Percentiles rank a stretch among this genome's conserved stretches.
phyloP scores from a whole-genome alignment of 2,888 invertebrate genomes.

The Scaptomyza polygonia region DNA sequence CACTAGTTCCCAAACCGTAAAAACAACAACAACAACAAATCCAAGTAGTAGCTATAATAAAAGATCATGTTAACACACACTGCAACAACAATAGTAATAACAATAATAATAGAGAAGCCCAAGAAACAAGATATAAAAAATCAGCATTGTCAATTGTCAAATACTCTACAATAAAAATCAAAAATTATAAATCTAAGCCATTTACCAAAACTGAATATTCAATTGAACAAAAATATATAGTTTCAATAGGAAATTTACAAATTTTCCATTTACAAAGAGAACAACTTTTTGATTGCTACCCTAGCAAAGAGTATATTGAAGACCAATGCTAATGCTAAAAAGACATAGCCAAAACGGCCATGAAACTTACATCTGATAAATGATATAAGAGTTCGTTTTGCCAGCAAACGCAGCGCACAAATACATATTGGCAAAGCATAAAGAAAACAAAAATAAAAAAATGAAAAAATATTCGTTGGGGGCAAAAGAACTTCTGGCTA shows the following conservation, averaged over 20 bases:
- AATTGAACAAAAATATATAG: too few relatives aligned
- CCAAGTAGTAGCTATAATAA: conserved; percentile 69
- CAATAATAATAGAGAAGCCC: conserved; percentile 32
- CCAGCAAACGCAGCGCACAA: conserved; percentile 51
- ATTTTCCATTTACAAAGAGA: too few relatives aligned
- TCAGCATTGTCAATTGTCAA: background rate
- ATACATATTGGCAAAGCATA: conserved; percentile 71
- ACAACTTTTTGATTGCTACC: background rate
- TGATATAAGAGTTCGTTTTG: conserved; percentile 69
- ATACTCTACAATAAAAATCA: conserved; percentile 33
- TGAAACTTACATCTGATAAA: conserved; percentile 80
- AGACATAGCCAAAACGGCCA: conserved; percentile 56
- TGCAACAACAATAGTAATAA: conserved; percentile 39
- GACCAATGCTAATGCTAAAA: conserved; percentile 62
- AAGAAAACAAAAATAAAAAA: background rate
- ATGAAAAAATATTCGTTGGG: conserved; percentile 10
- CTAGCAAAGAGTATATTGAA: conserved; percentile 20
- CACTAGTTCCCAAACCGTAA: conserved; percentile 23
- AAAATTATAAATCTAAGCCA: too few relatives aligned
- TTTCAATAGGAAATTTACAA: too few relatives aligned
- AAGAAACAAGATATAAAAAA: background rate
- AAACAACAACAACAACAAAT: conserved; percentile 25
- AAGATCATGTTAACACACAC: conserved; percentile 82
- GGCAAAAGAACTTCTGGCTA: background rate
- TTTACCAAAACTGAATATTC: too few relatives aligned